Conservation (phyloP, 2,113 vertebrate species). For the Ginglymostoma cirratum region DNA sequence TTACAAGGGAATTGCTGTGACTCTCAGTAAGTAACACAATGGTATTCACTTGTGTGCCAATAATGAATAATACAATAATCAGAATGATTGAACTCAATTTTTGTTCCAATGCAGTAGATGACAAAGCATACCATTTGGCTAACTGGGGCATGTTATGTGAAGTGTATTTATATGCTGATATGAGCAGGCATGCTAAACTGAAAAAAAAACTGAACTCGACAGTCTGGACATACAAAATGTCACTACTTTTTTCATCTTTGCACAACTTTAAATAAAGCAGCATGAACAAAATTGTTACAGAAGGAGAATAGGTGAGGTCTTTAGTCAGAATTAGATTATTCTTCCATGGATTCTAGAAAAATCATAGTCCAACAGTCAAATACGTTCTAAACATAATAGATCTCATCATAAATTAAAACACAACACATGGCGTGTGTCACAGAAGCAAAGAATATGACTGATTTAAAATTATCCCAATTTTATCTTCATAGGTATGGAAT, state of each 20-base stretch:
- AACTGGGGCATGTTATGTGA: not conserved
- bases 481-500: not conserved
- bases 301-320: not conserved
- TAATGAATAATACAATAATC: not conserved
- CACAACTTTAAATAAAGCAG: not conserved
- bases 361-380: not conserved
- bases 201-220: not conserved
- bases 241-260: not conserved
- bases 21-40: not conserved
- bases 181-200: not conserved
- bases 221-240: not conserved
- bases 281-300: not conserved
- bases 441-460: no score
- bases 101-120: not conserved
- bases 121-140: not conserved
- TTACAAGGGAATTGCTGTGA: not conserved
- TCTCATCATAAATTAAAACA: not conserved
- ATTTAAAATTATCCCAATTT: not conserved
- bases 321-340: not conserved
- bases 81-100: conserved; percentile 2
- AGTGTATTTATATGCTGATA: not conserved
- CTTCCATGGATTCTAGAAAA: not conserved
- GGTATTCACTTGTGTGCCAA: not conserved
- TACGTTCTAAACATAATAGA: not conserved
- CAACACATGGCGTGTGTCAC: not conserved